Evolutionary conservation across 2,797 vertebrate genomes (phyloP), one percentile per base, ranked within the genome.

Genomic region (Astyanax mexicanus): DNA sequence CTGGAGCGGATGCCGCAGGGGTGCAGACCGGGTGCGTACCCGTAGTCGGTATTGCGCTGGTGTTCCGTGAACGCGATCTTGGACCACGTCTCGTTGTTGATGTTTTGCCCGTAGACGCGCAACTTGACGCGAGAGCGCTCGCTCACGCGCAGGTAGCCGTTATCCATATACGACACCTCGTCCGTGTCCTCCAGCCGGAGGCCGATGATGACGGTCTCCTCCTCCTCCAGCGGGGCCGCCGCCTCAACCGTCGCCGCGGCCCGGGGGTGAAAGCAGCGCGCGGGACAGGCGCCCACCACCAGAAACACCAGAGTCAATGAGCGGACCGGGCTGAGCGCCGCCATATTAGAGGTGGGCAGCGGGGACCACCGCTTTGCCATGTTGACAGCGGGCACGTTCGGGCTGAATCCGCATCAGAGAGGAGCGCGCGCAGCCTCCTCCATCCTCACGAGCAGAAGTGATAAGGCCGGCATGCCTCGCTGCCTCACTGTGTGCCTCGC

Each of bases 31-130:
- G 78, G 84, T 75, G 68, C 85, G 81, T 88, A 88, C 0, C 80
- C 85, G 17, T 79, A 84, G 70, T 74, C 69, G 71, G 64, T 75
- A 74, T 81, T 61, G 79, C 90, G 88, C 83, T 90, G 89, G 25
- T 94, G 92, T 85, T 94, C 94, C 1, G 94, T 94, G 83, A 95
- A 94, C 55, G 93, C 93, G 84, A 94, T 94, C 88, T 91, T 93
- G 82, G 92, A 92, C 94, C 93, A 94, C 32, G 93, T 94, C 89
- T 94, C 92, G 89, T 94, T 94, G 85, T 95, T 94, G 89, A 95
- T 94, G 87, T 94, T 93, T 88, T 93, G 93, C 81, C 94, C 94
- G 83, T 94, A 95, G 75, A 94, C 92, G 85, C 93, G 90, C 88
- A 94, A 91, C 86, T 90, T 93, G 84, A 94, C 93, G 62, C 85